These are phyloP conservation scores for Tuta absoluta DNA, from an alignment of 2,888 invertebrate genomes.

Conservation along the genomic window DNA sequence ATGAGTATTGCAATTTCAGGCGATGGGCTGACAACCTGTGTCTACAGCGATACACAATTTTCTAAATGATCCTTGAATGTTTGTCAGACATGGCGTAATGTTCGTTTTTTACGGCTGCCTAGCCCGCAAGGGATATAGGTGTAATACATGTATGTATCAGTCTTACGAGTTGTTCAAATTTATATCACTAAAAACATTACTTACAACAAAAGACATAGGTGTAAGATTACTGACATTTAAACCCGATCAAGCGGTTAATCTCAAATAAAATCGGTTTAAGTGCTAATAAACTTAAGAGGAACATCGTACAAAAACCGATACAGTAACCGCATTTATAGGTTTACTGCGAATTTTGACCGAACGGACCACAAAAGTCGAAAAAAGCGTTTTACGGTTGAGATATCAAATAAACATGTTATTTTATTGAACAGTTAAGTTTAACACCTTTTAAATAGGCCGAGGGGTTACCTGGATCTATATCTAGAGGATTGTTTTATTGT, in stretches of 20 bases:
- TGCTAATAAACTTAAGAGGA: constrained; percentile 16
- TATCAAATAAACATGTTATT: constrained; percentile 70
- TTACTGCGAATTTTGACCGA: constrained; percentile 48
- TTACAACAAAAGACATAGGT: not conserved
- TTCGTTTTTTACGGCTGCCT: no score
- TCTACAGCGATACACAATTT: no score
- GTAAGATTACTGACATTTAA: constrained; percentile 16
- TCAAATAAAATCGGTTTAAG: constrained; percentile 4
- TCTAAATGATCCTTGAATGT: no score
- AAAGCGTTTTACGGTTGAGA: constrained; percentile 55
- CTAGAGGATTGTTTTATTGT: constrained; percentile 50
- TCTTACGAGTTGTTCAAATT: no score
- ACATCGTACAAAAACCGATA: constrained; percentile 27
- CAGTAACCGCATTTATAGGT: constrained; percentile 46
- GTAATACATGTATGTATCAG: no score
- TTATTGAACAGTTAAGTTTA: constrained; percentile 64
- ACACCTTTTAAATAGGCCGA: constrained; percentile 47
- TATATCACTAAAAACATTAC: not conserved
- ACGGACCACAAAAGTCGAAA: constrained; percentile 55
- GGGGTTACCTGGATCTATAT: constrained; percentile 27
- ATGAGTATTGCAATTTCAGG: no score
- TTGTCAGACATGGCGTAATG: no score
- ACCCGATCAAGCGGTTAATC: constrained; percentile 10
- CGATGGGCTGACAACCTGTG: no score
- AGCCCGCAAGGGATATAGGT: no score